Percentiles rank a stretch among this genome's conserved stretches.
Conservation (phyloP, 2,888 invertebrate species). For the Cheilosia soror region DNA sequence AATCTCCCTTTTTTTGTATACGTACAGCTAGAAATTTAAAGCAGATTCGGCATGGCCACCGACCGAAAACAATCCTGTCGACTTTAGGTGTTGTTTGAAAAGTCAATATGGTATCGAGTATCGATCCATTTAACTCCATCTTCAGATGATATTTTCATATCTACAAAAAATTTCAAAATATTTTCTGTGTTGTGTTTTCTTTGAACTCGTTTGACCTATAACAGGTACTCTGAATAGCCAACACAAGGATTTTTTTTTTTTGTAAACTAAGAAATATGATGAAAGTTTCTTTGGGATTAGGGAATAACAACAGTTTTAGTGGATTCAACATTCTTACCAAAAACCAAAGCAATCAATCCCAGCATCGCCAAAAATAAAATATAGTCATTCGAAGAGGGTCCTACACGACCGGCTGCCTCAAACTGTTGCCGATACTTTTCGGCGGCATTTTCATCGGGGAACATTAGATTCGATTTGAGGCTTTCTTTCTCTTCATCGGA, state of each 20-base stretch:
- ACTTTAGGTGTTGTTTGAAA: too few relatives aligned
- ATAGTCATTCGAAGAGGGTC: conserved; percentile 79
- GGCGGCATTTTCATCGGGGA: conserved; percentile 82
- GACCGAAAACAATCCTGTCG: too few relatives aligned
- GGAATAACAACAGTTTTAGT: background rate
- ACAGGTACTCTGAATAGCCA: too few relatives aligned
- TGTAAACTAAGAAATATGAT: background rate
- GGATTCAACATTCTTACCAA: conserved; percentile 81
- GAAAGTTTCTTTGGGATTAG: background rate
- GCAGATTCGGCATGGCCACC: too few relatives aligned
- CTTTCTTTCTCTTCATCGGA: conserved; percentile 87
- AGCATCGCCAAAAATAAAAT: conserved; percentile 82
- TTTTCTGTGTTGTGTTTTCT: too few relatives aligned
- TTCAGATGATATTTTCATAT: too few relatives aligned
- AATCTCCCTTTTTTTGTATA: too few relatives aligned
- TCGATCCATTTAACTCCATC: too few relatives aligned
- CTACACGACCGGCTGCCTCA: conserved; percentile 23
- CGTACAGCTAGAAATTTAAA: too few relatives aligned
- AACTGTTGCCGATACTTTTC: conserved; percentile 77
- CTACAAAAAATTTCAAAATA: too few relatives aligned
- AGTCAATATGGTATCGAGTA: too few relatives aligned
- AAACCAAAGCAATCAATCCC: conserved; percentile 81
- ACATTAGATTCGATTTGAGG: conserved; percentile 85
- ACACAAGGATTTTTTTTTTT: background rate
- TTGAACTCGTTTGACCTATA: too few relatives aligned